Evolutionary conservation across 2,113 vertebrate species (phyloP).

Genomic region (Corythornis vintsioides): DNA sequence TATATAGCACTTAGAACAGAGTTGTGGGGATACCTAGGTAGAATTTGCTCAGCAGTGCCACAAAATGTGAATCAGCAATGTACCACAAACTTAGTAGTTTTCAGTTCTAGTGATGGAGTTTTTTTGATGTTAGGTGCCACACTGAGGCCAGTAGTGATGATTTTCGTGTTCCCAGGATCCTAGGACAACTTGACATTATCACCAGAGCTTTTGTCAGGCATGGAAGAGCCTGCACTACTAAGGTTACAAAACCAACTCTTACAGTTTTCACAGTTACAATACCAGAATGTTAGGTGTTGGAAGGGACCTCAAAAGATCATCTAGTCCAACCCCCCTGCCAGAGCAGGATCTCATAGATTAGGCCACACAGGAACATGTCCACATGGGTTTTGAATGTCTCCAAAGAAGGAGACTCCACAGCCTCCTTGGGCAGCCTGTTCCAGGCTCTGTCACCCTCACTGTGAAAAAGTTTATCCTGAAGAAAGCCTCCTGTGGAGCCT

Average conservation of each 20-base stretch:
- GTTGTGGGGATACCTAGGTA: not conserved
- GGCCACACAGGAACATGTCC: too few species aligned
- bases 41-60: not conserved
- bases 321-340: too few species aligned
- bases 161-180: not conserved
- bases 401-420: too few species aligned
- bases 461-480: too few species aligned
- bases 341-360: too few species aligned
- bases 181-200: not conserved
- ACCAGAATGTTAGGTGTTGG: too few species aligned
- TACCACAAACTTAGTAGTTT: not conserved
- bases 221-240: not conserved
- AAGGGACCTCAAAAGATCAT: too few species aligned
- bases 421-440: too few species aligned
- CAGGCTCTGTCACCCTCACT: too few species aligned
- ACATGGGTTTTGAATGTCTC: too few species aligned
- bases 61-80: not conserved
- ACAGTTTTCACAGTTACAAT: not conserved
- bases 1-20: not conserved
- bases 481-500: too few species aligned
- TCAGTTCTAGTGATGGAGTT: not conserved
- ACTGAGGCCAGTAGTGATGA: too few species aligned
- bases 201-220: not conserved
- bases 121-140: not conserved
- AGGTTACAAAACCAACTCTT: not conserved